Evolutionary conservation across 2,113 vertebrate genomes (phyloP), one percentile per base, ranked within the genome.

Genomic region (Cynoglossus semilaevis): DNA sequence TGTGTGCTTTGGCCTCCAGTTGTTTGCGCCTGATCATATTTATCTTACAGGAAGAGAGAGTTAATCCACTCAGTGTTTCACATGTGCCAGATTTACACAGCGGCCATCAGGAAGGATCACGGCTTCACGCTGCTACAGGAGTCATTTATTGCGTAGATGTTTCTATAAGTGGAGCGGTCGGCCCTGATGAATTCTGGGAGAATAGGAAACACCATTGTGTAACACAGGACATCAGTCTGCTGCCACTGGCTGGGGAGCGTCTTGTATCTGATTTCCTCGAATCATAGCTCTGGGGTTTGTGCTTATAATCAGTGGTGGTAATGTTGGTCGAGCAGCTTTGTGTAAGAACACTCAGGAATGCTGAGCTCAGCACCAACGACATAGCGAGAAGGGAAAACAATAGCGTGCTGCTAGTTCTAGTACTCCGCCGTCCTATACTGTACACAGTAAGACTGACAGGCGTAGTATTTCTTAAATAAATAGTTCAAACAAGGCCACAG

Each of bases 121-220:
- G 36, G 46, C 43, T 44, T 49, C 1, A 5, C 15, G 41, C 45
- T 47, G 38, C 50, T 44, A 16, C 46, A 59, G 10, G 1, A 47
- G 14, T 51, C 34, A 70, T 52, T 59, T 47, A 15, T 59, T 47
- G 43, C 51, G n/a, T 48, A 11, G 37, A 56, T 45, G 51, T 60
- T 78, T 72, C 63, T 58, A 34, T 52, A 63, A 64, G 61, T 29
- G 62, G 50, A 64, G 59, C 67, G 43, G 48, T 63, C 50, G 45
- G 55, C 56, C 45, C 41, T 38, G 36, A 49, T 58, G 42, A 18
- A 16, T 68, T 58, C 36, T 36, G 53, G 22, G 45, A 38, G 40
- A 55, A 43, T 47, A 62, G 63, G 69, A 78, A 77, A 36, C 50
- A 34, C 44, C 50, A 62, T 60, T 70, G 48, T 68, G 45, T 70